Evolutionary conservation across 1,140 invertebrate species (phyloP).

Genomic region (Vanessa tameamea): DNA sequence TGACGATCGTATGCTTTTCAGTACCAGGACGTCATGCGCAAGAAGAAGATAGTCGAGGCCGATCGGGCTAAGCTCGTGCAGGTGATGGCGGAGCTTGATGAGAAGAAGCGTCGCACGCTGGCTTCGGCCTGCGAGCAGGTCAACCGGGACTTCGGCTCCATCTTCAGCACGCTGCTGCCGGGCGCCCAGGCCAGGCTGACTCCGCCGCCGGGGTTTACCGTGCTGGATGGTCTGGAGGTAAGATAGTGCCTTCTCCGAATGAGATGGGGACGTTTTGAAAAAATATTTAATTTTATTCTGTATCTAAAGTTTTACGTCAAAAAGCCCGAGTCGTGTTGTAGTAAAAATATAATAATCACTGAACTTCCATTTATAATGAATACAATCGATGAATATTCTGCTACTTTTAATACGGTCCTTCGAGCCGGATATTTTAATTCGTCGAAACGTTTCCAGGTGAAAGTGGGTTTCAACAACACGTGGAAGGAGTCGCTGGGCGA

Average conservation of each 20-base stretch:
- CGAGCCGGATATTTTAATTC: not conserved
- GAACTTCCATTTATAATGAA: too few species aligned
- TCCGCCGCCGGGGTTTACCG: constrained; percentile 87
- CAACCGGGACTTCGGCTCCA: constrained; percentile 96
- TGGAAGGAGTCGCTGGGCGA: constrained; percentile 99
- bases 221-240: constrained; percentile 93
- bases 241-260: not conserved
- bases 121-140: constrained; percentile 91
- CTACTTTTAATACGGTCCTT: not conserved
- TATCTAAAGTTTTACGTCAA: too few species aligned
- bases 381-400: too few species aligned
- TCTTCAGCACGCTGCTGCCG: constrained; percentile 95
- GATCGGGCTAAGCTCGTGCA: constrained; percentile 91
- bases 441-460: constrained; percentile 81
- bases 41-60: constrained; percentile 91
- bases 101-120: constrained; percentile 92
- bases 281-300: too few species aligned
- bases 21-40: constrained; percentile 90
- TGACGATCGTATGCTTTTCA: constrained; percentile 18
- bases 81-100: constrained; percentile 93
- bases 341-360: too few species aligned
- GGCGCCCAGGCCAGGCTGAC: constrained; percentile 93
- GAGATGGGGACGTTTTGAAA: too few species aligned
- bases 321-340: too few species aligned
- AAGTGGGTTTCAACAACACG: constrained; percentile 94